Conservation (phyloP, 2,113 vertebrate genomes). For the Dipodomys ordii region DNA sequence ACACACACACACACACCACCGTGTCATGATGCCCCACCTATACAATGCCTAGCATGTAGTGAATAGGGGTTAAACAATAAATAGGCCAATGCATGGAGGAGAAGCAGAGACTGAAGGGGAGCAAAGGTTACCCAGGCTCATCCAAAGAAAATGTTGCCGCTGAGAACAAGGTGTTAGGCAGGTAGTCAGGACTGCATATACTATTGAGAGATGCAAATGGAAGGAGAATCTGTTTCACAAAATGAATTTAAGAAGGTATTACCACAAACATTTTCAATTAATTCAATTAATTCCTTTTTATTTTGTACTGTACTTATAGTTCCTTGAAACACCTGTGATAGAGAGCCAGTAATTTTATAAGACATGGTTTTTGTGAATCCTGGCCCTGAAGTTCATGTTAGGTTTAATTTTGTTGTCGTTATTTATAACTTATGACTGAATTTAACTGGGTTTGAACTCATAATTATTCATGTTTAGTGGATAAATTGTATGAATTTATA, state of each 20-base stretch:
- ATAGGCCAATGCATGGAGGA: neutral
- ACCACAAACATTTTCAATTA: neutral
- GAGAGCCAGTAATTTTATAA: neutral
- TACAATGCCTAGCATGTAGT: neutral
- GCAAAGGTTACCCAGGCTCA: accelerated
- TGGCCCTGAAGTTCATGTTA: constrained; percentile 5
- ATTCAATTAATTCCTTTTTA: neutral
- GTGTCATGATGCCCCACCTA: too few relatives aligned
- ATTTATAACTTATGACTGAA: neutral
- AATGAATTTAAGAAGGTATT: constrained; percentile 21
- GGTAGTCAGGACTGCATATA: neutral
- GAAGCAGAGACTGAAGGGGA: neutral
- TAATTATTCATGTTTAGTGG: neutral
- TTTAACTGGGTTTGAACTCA: constrained; percentile 30
- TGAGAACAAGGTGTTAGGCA: neutral
- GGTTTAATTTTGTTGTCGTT: neutral
- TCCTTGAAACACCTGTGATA: neutral
- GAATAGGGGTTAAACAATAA: neutral
- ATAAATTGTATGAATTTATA: neutral
- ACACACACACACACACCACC: neutral
- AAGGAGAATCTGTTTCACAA: constrained; percentile 4
- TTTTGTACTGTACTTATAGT: neutral
- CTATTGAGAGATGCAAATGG: neutral
- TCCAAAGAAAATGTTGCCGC: neutral
- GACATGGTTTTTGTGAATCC: neutral